Evolutionary conservation across 2,888 invertebrate genomes (phyloP), one percentile per base, ranked within the genome.

Genomic region (Drosophila tripunctata): DNA sequence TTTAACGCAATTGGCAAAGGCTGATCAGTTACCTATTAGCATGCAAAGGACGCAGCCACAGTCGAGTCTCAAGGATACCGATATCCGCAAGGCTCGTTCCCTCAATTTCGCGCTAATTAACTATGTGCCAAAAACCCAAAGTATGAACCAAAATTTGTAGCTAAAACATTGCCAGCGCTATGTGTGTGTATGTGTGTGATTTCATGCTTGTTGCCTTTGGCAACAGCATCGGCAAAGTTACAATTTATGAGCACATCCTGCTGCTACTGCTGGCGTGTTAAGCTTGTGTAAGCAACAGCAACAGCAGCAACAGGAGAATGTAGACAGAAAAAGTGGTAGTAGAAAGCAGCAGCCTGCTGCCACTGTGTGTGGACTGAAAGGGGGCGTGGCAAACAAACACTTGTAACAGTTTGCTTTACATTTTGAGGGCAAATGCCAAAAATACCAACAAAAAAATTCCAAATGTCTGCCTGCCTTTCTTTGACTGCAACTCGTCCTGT

Each of bases 41-140:
- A 86, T 79, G 76, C 81, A 69, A 60, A 71, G 67, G 56, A 50
- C 47, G 54, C 30, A 21, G 56, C 47, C 47, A 50, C 30, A 21
- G 30, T 41, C n/a, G 4, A 35, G 17, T 21, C n/a, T n/a, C 19
- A 21, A 15, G 15, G 35, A 4, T 19, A 1, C 17, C 17, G 21
- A 5, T 14, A 10, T 58, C 64, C 52, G 40, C 40, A 10, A 30
- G 33, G 58, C 65, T 43, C 52, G 38, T 52, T 67, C 48, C 41
- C 57, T 62, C 81, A 81, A 81, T 86, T 86, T 81, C 67, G 72
- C 81, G 86, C 83, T 81, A 81, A 81, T 81, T 81, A 81, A 86
- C 81, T 86, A 86, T 79, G 86, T 81, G 83, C 86, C 86, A 86
- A 67, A 27, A 27, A 10, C 64, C 60, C 63, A 61, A 55, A 12